Evolutionary conservation across 2,888 invertebrate genomes (phyloP), one percentile per base, ranked within the genome.

Genomic region (Callyntrura sp.): DNA sequence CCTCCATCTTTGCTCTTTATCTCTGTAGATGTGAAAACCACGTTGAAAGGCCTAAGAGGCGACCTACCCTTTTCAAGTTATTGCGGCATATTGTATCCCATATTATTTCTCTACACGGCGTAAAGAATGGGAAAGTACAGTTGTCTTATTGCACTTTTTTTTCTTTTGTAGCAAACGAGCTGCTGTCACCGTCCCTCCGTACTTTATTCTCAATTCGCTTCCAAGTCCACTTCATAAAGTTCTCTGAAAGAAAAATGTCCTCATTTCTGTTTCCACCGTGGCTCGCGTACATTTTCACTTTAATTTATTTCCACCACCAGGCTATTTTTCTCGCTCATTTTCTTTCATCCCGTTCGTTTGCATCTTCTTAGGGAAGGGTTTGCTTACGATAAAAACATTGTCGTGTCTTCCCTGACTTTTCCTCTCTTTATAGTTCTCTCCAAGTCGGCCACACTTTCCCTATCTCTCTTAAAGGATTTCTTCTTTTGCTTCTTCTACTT

Each of bases 171-270:
- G 62, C 62, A 73, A 76, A 88, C 70, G 82, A 87, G 87, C 87
- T 88, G 28, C 83, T 88, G 88, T 88, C 79, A 79, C 79, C 88
- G 62, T 88, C 83, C 88, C 12, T 62, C 23, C 73, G 6, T 88
- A 70, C 76, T 88, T 88, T 88, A 83, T 83, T 82, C 83, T 76
- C 83, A 76, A 83, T 68, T 79, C 85, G 76, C 51, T 88, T 88
- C 78, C 88, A 73, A 85, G 90, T 90, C 90, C 90, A 91, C 91
- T 91, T 91, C 88, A 91, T 91, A 91, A 86, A 88, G 85, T 85
- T 88, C 78, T 68, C 83, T 8, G 25, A 43, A 90, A 90, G 87
- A 91, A 91, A 89, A 91, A 91, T 89, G 89, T 84, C 89, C 91
- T 90, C 91, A 86, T 91, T 91, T 91, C 85, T 89, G 84, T 84